phyloP scores from a whole-genome alignment of 2,113 vertebrate species.

The Tapirus terrestris region DNA sequence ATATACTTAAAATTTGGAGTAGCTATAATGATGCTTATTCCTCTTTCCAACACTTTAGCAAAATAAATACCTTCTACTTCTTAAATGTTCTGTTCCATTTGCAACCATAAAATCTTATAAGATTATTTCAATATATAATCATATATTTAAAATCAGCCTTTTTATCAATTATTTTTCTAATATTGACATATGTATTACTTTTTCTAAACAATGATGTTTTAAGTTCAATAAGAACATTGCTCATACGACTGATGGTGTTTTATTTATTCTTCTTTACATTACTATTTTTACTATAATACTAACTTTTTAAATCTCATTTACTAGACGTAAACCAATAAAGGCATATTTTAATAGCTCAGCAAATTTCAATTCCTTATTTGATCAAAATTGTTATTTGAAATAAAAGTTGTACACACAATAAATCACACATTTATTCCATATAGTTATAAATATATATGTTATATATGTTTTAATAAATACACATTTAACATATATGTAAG shows the following conservation, averaged over 20 bases:
- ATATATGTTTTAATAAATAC: not conserved
- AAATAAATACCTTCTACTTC: not conserved
- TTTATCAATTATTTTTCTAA: not conserved
- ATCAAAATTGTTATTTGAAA: not conserved
- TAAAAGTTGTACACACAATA: not conserved
- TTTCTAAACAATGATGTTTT: not conserved
- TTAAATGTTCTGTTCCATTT: not conserved
- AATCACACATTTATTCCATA: not conserved
- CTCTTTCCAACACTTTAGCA: not conserved
- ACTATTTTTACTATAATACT: not conserved
- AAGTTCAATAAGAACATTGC: not conserved
- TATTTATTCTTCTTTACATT: not conserved
- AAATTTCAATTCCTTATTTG: not conserved
- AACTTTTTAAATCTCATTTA: not conserved
- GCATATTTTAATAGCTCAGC: not conserved
- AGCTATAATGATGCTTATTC: not conserved
- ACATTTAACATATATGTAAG: not conserved
- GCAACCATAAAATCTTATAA: not conserved
- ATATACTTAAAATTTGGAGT: not conserved
- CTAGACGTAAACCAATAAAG: not conserved
- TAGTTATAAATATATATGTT: not conserved
- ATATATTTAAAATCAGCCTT: not conserved
- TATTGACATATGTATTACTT: not conserved
- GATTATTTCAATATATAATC: not conserved
- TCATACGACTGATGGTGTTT: not conserved